Conservation (phyloP, 1,140 invertebrate genomes). For the Drosophila setifemur region DNA sequence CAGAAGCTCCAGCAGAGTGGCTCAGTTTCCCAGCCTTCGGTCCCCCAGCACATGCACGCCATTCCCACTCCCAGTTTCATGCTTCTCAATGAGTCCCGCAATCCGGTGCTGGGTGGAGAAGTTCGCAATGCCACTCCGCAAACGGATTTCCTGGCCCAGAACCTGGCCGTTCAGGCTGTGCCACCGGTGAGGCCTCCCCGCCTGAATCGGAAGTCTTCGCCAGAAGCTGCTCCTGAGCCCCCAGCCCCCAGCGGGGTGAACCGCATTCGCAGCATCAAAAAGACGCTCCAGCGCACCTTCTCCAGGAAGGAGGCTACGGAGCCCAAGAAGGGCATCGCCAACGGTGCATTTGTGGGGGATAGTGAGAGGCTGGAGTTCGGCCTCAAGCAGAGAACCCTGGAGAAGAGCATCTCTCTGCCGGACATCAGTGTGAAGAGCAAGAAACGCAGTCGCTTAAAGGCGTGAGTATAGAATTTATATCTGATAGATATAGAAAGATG, state of each 20-base stretch:
- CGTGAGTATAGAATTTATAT: conserved; percentile 84
- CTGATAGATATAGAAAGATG: background rate
- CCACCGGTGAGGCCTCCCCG: conserved; percentile 69
- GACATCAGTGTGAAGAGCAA: conserved; percentile 90
- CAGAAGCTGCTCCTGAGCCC: background rate
- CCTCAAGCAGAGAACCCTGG: conserved; percentile 83
- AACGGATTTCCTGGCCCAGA: conserved; percentile 77
- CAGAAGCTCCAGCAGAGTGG: conserved; percentile 87
- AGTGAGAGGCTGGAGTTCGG: conserved; percentile 36
- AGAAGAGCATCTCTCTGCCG: conserved; percentile 92
- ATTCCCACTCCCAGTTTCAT: conserved; percentile 67
- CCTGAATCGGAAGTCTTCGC: conserved; percentile 66
- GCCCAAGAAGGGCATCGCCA: conserved; percentile 83
- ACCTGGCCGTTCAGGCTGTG: conserved; percentile 45
- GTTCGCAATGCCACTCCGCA: conserved; percentile 64
- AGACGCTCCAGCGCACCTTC: conserved; percentile 84
- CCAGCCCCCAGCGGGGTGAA: conserved; percentile 53
- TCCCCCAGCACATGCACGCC: conserved; percentile 77
- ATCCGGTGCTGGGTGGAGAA: conserved; percentile 41
- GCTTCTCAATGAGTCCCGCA: conserved; percentile 58
- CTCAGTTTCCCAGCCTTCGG: conserved; percentile 83
- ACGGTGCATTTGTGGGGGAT: conserved; percentile 85
- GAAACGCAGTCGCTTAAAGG: conserved; percentile 87
- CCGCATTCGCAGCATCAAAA: conserved; percentile 83
- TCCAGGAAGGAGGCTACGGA: conserved; percentile 83